Evolutionary conservation across 2,888 invertebrate genomes (phyloP), one percentile per base, ranked within the genome.

Genomic region (Drosophila cognata): DNA sequence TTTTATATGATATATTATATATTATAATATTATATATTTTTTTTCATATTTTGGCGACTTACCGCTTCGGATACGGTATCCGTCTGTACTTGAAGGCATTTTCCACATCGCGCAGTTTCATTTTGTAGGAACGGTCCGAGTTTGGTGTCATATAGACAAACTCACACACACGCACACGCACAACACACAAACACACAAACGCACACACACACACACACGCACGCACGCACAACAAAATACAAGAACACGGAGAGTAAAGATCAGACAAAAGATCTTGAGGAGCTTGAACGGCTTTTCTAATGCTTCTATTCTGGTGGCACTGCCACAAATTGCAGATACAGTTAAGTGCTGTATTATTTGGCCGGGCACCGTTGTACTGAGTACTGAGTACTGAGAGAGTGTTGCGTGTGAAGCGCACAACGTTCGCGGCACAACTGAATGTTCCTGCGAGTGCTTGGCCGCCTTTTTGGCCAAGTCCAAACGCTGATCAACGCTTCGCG

Each of bases 61-160:
- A 93, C 93, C 93, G 91, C 82, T 93, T 93, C 7, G 93, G 93
- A 82, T 93, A 93, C 59, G 93, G 93, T 91, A 93, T 92, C 74
- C 93, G 91, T 71, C 93, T 88, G 62, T 93, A 92, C 71, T 91
- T 92, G 61, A 93, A 92, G 66, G 92, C 92, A 70, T 92, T 92
- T 78, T 93, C 93, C 71, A 93, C 85, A 71, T 93, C 92, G 72
- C 92, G 91, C 79, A 93, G 81, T 74, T 92, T 93, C 93, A 92
- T 92, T 88, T 85, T 91, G 82, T 88, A 90, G 18, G 86, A 88
- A 58, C 91, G 91, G 41, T 91, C 92, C 28, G 78, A 74, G 78
- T 73, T 82, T 51, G 89, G 63, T 59, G 87, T 75, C 89, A 90
- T 90, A 31, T 16, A 50, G 31, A 8, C 11, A 55, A n/a, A 35